Evolutionary conservation across 23 tunicate genomes (phyloP), one percentile per base, ranked within the genome.

Genomic region (Trididemnum nubilum): DNA sequence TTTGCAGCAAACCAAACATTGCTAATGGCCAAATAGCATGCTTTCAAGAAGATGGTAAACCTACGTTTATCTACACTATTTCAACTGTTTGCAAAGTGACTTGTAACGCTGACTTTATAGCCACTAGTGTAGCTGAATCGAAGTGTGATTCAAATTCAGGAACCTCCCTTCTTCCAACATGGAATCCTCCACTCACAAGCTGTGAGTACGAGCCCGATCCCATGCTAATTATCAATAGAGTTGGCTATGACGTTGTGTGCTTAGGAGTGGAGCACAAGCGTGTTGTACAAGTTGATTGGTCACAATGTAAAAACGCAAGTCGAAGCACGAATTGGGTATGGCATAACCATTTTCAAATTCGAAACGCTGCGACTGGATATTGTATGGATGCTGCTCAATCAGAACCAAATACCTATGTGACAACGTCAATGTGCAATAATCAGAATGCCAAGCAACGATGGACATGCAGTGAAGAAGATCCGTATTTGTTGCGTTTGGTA

Each of bases 191-290:
- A 2, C 33, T 76, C 0, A 34, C 87, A 9, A 1, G 1, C 2
- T 88, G 93, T 35, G 78, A 21, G 3, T 88, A 88, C 50, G 77
- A 75, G 34, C 93, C 93, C 1, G 86, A 88, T 64, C 87, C 93
- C 57, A 73, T 88, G 79, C 1, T 88, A 1, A 76, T 88, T 30
- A 34, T 88, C 15, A 86, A 88, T 37, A 33, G 93, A 36, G 63
- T 82, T 26, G 73, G 34, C 9, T 77, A 37, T 31, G 59, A 33
- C 19, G 27, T 85, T 23, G 51, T 21, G 18, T 88, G 93, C 50
- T 52, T 88, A 2, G 93, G 93, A 28, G 64, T 81, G 0, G 36
- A 35, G 0, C 44, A 82, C 30, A 24, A 15, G 32, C 34, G n/a
- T 7, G 87, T 88, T n/a, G 57, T 76, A 0, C 35, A 77, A 81